Evolutionary conservation across 1,140 invertebrate species (phyloP).

Genomic region (Drosophila pseudoananassae): DNA sequence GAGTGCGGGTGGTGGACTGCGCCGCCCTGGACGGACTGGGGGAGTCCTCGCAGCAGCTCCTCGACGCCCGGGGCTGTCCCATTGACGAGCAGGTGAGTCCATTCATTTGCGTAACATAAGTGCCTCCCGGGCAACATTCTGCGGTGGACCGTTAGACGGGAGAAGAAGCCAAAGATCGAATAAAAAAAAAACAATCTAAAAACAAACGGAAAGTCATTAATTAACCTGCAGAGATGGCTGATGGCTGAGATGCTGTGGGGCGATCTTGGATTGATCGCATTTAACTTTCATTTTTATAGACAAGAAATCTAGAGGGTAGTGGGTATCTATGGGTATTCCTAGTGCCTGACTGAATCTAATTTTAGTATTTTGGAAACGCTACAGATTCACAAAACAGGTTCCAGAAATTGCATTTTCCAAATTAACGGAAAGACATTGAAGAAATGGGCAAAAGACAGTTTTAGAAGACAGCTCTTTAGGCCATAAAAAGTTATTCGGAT

Average conservation of each 20-base stretch:
- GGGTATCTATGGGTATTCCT: neutral
- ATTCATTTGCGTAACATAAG: slow-evolving; percentile 52
- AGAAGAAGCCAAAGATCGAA: slow-evolving; percentile 4
- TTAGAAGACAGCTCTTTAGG: too few species aligned
- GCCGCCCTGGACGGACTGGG: slow-evolving; percentile 90
- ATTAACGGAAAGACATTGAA: neutral
- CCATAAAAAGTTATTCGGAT: neutral
- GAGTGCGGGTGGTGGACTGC: slow-evolving; percentile 89
- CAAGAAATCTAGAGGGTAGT: slow-evolving; percentile 18
- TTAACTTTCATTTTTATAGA: slow-evolving; percentile 62
- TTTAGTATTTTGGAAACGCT: neutral
- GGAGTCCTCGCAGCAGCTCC: slow-evolving; percentile 88
- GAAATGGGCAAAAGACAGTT: too few species aligned
- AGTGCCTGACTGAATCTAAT: neutral
- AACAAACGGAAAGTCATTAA: slow-evolving; percentile 55
- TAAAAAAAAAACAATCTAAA: slow-evolving; percentile 19
- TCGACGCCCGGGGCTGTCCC: slow-evolving; percentile 89
- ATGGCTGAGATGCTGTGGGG: slow-evolving; percentile 25
- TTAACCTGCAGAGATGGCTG: slow-evolving; percentile 30
- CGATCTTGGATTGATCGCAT: slow-evolving; percentile 45
- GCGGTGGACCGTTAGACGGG: slow-evolving; percentile 13
- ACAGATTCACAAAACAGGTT: neutral
- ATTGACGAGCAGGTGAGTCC: slow-evolving; percentile 87
- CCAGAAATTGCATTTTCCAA: neutral
- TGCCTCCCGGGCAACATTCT: slow-evolving; percentile 35